Percentiles rank a stretch among this genome's conserved stretches.
These are phyloP conservation scores for Antheraea mylitta DNA, from an alignment of 1,140 invertebrate genomes.

Conservation along the genomic window DNA sequence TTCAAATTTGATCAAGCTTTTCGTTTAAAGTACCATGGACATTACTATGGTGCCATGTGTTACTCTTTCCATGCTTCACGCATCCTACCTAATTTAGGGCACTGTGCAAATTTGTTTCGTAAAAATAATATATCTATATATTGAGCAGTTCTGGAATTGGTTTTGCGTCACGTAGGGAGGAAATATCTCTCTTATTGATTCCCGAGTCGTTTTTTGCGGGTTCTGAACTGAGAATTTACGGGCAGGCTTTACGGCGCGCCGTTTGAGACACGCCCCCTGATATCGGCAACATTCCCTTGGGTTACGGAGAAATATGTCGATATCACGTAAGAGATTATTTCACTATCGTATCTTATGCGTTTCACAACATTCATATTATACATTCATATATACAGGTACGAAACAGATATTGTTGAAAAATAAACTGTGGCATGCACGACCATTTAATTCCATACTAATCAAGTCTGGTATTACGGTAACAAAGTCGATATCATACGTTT, in stretches of 20 bases:
- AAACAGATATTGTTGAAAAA: neutral
- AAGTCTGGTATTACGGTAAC: neutral
- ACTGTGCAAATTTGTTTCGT: constrained; percentile 17
- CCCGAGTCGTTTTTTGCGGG: neutral
- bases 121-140: constrained; percentile 10
- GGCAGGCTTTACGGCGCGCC: neutral
- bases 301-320: constrained; percentile 2
- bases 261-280: neutral
- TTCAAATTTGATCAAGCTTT: too few species aligned
- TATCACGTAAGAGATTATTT: neutral
- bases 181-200: constrained; percentile 5
- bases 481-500: too few species aligned
- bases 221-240: constrained; percentile 5
- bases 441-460: too few species aligned
- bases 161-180: neutral
- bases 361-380: neutral
- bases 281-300: neutral
- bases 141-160: neutral
- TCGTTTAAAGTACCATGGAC: too few species aligned
- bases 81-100: neutral
- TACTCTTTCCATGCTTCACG: too few species aligned
- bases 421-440: too few species aligned
- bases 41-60: too few species aligned
- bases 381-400: neutral
- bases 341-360: neutral